Base-by-base conservation (phyloP, 2,797 vertebrate species). In the Melanotaenia pygmaea region DNA sequence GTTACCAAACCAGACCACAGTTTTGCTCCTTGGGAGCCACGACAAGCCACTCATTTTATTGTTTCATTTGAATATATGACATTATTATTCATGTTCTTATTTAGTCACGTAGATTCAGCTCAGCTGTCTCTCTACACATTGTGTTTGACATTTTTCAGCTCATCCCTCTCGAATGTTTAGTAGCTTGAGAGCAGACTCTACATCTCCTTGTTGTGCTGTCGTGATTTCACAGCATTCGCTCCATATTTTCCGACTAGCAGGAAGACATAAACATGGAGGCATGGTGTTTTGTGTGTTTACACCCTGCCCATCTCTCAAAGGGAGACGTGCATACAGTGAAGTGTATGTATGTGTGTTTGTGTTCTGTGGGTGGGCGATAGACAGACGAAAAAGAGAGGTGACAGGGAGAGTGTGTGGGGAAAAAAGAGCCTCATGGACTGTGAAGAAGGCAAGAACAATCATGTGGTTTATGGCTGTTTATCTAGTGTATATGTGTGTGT, bases 321-420 rank as follows among this genome's bases (percentile, higher is more conserved):
- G 63, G 63, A 82, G 70, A 70, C 5, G 34, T 66, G 70, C 67
- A 74, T 76, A 72, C 59, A 64, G 45, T 62, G 64, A 59, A 0
- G 59, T 63, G 18, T 50, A 43, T 67, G 45, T 35, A 30, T 50
- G 32, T n/a, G 50, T 64, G 62, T 64, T 20, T 50, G 35, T 24
- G 37, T 38, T 24, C 60, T 61, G 82, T 80, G 74, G 81, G 88
- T 79, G 80, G 82, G 80, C 67, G 50, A 77, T 24, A 84, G 84
- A 87, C 75, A 56, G 70, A 84, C 88, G 83, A 83, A 85, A 80
- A 76, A 74, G 72, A 68, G 67, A 88, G 71, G 82, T 76, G 86
- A 83, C 71, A 73, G 59, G 68, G 60, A 54, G 67, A 86, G 72
- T 20, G 79, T 80, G 86, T 78, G 79, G 43, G 58, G 73, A 72